These are phyloP conservation scores for Netelia virgata DNA, from an alignment of 2,888 invertebrate genomes.

Conservation along the genomic window DNA sequence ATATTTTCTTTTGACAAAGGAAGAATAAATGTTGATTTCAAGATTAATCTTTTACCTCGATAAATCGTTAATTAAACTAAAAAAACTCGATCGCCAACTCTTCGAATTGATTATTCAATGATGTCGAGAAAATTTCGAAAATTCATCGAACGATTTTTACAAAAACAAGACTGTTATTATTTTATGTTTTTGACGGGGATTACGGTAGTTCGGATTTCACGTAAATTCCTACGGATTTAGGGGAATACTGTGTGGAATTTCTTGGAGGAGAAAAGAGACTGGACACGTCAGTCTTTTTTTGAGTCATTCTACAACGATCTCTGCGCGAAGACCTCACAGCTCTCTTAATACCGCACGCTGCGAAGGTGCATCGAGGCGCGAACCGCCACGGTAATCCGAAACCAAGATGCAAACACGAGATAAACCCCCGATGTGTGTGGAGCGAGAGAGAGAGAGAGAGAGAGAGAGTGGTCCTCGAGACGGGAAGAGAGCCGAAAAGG, in stretches of 20 bases:
- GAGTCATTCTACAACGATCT: slow-evolving; percentile 55
- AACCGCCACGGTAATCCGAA: slow-evolving; percentile 77
- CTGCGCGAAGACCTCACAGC: slow-evolving; percentile 39
- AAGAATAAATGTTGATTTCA: no score
- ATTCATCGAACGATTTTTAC: no score
- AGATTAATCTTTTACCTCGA: no score
- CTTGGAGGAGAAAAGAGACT: slow-evolving; percentile 23
- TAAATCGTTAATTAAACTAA: no score
- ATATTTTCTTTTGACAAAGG: no score
- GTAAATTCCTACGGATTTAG: slow-evolving; percentile 46
- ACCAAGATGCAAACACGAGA: slow-evolving; percentile 80
- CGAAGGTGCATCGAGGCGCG: slow-evolving; percentile 72
- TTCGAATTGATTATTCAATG: no score
- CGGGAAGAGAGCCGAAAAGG: slow-evolving; percentile 21
- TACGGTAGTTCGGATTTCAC: slow-evolving; percentile 47
- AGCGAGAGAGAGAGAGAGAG: slow-evolving; percentile 16
- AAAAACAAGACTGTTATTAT: not conserved
- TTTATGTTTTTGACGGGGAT: slow-evolving; percentile 8
- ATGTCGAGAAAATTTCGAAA: no score
- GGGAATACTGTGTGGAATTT: slow-evolving; percentile 45
- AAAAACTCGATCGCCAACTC: no score
- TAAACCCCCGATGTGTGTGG: slow-evolving; percentile 72
- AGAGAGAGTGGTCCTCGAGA: slow-evolving; percentile 12
- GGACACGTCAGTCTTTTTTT: slow-evolving; percentile 47
- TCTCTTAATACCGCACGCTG: slow-evolving; percentile 61